Percentiles rank a stretch among this genome's conserved stretches.
Evolutionary conservation across 2,113 vertebrate species (phyloP).

Genomic region (Anthoscopus minutus): DNA sequence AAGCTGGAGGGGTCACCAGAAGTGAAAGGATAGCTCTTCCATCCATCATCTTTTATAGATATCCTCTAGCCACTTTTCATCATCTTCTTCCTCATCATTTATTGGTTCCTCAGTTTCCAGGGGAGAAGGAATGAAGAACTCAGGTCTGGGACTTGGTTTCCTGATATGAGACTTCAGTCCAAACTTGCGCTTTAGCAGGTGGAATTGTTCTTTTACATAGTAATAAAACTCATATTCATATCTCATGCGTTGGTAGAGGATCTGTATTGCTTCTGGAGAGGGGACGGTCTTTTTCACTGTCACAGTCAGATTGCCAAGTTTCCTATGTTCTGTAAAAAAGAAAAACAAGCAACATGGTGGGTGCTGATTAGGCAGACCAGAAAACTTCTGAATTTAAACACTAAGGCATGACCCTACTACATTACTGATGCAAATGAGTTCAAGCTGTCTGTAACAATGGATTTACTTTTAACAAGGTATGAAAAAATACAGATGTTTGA

Average conservation of each 20-base stretch:
- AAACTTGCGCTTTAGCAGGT: constrained; percentile 92
- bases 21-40: constrained; percentile 1
- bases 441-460: neutral
- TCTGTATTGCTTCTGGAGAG: constrained; percentile 89
- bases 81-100: constrained; percentile 82
- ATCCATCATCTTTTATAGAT: constrained; percentile 82
- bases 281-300: constrained; percentile 93
- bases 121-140: constrained; percentile 84
- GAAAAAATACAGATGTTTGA: neutral
- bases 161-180: constrained; percentile 82
- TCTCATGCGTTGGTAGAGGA: constrained; percentile 93
- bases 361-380: neutral
- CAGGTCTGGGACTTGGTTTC: constrained; percentile 64
- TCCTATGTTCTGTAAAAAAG: constrained; percentile 84
- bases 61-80: constrained; percentile 86
- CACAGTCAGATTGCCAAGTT: constrained; percentile 94
- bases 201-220: constrained; percentile 94
- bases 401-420: neutral
- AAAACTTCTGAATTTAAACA: neutral
- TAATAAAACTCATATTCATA: constrained; percentile 97
- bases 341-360: neutral
- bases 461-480: neutral
- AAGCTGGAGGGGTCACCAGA: constrained; percentile 40
- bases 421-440: neutral
- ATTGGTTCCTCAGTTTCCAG: constrained; percentile 85